These are phyloP conservation scores for Hydrotaea cyrtoneurina DNA, from an alignment of 2,888 invertebrate species.

Conservation along the genomic window DNA sequence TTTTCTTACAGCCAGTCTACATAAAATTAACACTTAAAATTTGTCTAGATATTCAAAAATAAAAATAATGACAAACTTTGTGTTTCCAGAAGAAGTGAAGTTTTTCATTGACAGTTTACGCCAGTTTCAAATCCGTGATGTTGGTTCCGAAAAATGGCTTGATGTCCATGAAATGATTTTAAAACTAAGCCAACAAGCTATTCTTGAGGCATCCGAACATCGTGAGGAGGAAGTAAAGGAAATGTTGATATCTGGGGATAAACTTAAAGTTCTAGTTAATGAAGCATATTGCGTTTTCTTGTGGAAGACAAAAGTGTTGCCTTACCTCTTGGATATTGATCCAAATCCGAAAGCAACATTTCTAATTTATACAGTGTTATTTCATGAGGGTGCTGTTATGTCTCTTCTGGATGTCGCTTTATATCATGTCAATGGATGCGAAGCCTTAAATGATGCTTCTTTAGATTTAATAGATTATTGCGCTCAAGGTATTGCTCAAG, in stretches of 20 bases:
- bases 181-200: constrained; percentile 93
- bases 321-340: constrained; percentile 86
- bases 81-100: constrained; percentile 87
- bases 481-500: constrained; percentile 85
- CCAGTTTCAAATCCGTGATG: constrained; percentile 84
- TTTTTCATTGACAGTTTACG: constrained; percentile 87
- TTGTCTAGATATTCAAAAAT: not conserved
- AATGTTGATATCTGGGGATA: constrained; percentile 83
- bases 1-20: not conserved
- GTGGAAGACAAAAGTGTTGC: constrained; percentile 92
- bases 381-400: constrained; percentile 90
- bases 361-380: constrained; percentile 88
- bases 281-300: constrained; percentile 91
- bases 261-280: constrained; percentile 86
- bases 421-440: constrained; percentile 90
- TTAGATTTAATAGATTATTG: constrained; percentile 93
- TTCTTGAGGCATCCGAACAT: constrained; percentile 88
- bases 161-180: constrained; percentile 91
- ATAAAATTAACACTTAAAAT: not conserved
- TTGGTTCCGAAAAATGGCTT: constrained; percentile 90
- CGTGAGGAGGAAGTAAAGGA: constrained; percentile 94
- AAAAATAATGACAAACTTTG: constrained; percentile 81
- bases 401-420: constrained; percentile 91
- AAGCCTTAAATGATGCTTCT: constrained; percentile 88
- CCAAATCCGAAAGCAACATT: constrained; percentile 87